A percentile compares a stretch with the other conserved stretches of the same genome.
These are phyloP conservation scores for Scelioninae gen. 1 DNA, from an alignment of 2,888 invertebrate species.

Conservation along the genomic window DNA sequence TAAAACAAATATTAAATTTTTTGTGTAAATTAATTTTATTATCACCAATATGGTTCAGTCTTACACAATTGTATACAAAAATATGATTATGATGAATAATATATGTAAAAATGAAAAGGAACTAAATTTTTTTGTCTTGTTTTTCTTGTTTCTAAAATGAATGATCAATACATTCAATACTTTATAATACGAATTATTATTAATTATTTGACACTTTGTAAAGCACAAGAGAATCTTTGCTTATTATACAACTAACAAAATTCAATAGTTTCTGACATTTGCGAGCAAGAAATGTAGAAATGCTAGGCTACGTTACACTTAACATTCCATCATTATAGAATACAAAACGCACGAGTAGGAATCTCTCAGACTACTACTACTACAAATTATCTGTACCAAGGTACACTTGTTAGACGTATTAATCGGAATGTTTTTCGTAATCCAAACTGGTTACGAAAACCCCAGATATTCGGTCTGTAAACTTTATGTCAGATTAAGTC, in stretches of 20 bases:
- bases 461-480: conserved; percentile 8
- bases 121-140: neutral
- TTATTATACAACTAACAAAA: neutral
- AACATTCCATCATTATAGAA: conserved; percentile 52
- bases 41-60: conserved; percentile 35
- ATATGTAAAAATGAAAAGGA: conserved; percentile 4
- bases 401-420: conserved; percentile 61
- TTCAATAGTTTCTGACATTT: conserved; percentile 16
- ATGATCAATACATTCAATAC: conserved; percentile 32
- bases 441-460: conserved; percentile 15
- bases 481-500: conserved; percentile 43
- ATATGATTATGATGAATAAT: conserved; percentile 17
- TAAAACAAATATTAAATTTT: neutral
- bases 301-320: conserved; percentile 44
- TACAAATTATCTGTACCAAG: conserved; percentile 76
- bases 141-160: neutral
- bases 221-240: conserved; percentile 23
- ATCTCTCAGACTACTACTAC: conserved; percentile 48
- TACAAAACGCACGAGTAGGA: conserved; percentile 54
- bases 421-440: conserved; percentile 13
- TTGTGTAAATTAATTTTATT: conserved; percentile 10
- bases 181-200: conserved; percentile 10
- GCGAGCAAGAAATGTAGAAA: conserved; percentile 56
- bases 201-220: conserved; percentile 11
- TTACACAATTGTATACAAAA: conserved; percentile 39